Evolutionary conservation across 2,113 vertebrate genomes (phyloP).

Genomic region (Phrynosoma blainvillii): DNA sequence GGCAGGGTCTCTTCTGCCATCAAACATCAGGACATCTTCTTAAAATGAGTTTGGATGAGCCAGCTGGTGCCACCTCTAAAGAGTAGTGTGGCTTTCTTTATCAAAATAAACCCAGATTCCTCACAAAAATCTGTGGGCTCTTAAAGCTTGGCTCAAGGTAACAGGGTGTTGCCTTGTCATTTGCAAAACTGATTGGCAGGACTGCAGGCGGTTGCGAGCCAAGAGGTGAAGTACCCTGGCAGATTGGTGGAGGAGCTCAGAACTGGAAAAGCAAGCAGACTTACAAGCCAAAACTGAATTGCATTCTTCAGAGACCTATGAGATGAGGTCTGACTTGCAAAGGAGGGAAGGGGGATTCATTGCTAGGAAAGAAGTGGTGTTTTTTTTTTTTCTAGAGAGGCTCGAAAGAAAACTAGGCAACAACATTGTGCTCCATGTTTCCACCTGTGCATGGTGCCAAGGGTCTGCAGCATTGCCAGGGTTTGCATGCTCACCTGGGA

Average conservation of each 20-base stretch:
- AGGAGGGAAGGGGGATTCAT: neutral
- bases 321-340: neutral
- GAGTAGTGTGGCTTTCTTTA: neutral
- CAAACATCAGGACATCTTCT: neutral
- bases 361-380: neutral
- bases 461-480: too few relatives aligned
- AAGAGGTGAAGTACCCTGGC: slow-evolving; percentile 23
- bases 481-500: neutral
- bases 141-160: neutral
- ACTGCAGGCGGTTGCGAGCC: neutral
- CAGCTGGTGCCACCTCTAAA: neutral
- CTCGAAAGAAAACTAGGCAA: neutral
- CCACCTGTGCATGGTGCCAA: neutral
- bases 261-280: neutral
- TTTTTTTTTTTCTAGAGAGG: neutral
- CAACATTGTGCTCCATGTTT: neutral
- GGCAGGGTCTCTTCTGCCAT: neutral
- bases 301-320: neutral
- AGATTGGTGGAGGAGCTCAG: neutral
- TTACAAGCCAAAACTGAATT: neutral
- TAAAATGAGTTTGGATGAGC: neutral
- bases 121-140: neutral
- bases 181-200: neutral
- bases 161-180: neutral
- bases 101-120: neutral